phyloP scores from a whole-genome alignment of 2,113 vertebrate species.

The Acanthochromis polyacanthus region DNA sequence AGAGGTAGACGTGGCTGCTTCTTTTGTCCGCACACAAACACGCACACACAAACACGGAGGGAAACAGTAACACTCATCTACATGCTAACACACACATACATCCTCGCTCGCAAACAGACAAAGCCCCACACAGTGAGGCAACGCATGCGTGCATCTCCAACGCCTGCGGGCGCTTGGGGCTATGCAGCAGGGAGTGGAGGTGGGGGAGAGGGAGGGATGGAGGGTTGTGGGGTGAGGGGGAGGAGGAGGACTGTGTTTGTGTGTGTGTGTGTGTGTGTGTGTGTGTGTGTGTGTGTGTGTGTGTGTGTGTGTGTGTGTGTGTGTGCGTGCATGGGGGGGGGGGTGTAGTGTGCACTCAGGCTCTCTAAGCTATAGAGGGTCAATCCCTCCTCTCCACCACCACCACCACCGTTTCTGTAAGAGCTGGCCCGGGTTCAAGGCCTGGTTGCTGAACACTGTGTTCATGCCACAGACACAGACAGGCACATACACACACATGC shows the following conservation, averaged over 20 bases:
- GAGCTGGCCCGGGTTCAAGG: constrained; percentile 67
- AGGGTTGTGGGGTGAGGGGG: constrained; percentile 54
- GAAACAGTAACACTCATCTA: constrained; percentile 33
- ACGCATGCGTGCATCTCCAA: constrained; percentile 79
- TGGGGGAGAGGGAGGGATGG: constrained; percentile 47
- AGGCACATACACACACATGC: constrained; percentile 28
- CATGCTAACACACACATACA: constrained; percentile 56
- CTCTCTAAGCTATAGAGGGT: constrained; percentile 75
- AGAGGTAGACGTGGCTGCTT: constrained; percentile 65
- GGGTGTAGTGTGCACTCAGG: constrained; percentile 58
- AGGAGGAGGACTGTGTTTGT: neutral
- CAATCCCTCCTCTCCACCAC: constrained; percentile 66
- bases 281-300: neutral
- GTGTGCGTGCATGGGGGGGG: constrained; percentile 6
- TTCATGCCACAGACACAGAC: constrained; percentile 37
- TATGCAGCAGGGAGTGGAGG: constrained; percentile 73
- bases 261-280: neutral
- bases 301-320: constrained; percentile 12
- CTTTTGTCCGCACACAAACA: constrained; percentile 75
- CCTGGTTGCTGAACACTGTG: constrained; percentile 46
- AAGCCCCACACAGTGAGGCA: constrained; percentile 76
- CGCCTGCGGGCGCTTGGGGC: constrained; percentile 75
- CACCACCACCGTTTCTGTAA: constrained; percentile 47
- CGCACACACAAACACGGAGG: constrained; percentile 19
- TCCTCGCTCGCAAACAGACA: constrained; percentile 72